Evolutionary conservation across 1,140 invertebrate genomes (phyloP).

Genomic region (Wasmannia auropunctata): DNA sequence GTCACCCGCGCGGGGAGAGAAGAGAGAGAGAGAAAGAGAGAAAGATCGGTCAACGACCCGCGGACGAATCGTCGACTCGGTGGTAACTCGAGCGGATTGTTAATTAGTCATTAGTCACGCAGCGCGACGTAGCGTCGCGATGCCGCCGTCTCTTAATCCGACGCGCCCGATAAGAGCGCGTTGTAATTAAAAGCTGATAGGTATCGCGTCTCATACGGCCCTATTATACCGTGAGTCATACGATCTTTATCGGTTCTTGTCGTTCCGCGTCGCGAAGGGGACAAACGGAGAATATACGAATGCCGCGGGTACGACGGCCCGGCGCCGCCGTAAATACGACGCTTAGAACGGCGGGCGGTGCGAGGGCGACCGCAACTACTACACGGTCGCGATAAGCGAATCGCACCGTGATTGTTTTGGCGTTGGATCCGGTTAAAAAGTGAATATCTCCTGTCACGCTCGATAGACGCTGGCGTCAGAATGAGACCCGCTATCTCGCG

Average conservation of each 20-base stretch:
- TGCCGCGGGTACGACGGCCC: neutral
- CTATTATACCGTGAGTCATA: constrained; percentile 58
- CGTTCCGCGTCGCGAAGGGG: constrained; percentile 37
- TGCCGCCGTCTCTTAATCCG: constrained; percentile 48
- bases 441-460: constrained; percentile 16
- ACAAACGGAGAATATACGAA: constrained; percentile 30
- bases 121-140: constrained; percentile 35
- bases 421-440: constrained; percentile 21
- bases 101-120: constrained; percentile 61
- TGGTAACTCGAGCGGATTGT: constrained; percentile 28
- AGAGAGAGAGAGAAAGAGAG: neutral
- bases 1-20: neutral
- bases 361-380: neutral
- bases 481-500: constrained; percentile 8
- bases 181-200: constrained; percentile 61
- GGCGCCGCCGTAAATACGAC: constrained; percentile 20
- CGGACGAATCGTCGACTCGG: constrained; percentile 32
- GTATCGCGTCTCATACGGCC: neutral
- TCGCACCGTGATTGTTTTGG: constrained; percentile 24
- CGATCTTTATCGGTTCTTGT: constrained; percentile 64
- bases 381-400: constrained; percentile 21
- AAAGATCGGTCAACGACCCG: constrained; percentile 64
- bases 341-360: neutral
- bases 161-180: constrained; percentile 51
- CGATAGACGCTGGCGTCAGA: neutral